Conservation (phyloP, 1,140 invertebrate genomes). For the Aphelenchoides besseyi region DNA sequence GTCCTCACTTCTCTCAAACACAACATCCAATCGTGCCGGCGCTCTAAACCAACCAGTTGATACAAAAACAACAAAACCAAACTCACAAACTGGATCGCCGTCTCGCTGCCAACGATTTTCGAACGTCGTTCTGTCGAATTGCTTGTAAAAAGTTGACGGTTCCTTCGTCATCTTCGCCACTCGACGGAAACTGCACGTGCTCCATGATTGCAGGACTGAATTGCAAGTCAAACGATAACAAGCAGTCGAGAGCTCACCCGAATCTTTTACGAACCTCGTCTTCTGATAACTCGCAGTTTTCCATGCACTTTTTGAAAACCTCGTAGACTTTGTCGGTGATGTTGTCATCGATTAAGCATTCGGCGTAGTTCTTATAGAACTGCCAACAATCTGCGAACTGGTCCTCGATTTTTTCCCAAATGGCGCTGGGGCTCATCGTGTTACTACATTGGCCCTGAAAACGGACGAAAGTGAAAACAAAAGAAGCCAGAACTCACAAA, state of each 20-base stretch:
- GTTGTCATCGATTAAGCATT: not conserved
- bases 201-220: not conserved
- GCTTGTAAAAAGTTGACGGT: slow-evolving; percentile 10
- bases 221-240: not conserved
- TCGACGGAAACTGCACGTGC: not conserved
- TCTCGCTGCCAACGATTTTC: not conserved
- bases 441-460: slow-evolving; percentile 6
- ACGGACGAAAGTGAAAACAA: not conserved
- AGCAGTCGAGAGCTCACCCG: not conserved
- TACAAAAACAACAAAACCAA: not conserved
- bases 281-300: slow-evolving; percentile 3
- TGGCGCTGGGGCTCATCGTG: not conserved
- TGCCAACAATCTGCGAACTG: slow-evolving; percentile 14
- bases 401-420: slow-evolving; percentile 16
- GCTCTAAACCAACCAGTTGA: not conserved
- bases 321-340: not conserved
- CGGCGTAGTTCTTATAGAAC: not conserved
- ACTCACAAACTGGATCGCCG: slow-evolving; percentile 8
- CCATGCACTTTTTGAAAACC: slow-evolving; percentile 10
- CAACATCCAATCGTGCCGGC: slow-evolving; percentile 7
- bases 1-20: slow-evolving; percentile 8
- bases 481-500: not conserved
- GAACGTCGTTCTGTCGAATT: not conserved
- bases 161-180: not conserved
- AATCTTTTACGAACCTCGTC: slow-evolving; percentile 4